Base-by-base conservation (phyloP, 2,888 invertebrate genomes). In the Tubulanus polymorphus region DNA sequence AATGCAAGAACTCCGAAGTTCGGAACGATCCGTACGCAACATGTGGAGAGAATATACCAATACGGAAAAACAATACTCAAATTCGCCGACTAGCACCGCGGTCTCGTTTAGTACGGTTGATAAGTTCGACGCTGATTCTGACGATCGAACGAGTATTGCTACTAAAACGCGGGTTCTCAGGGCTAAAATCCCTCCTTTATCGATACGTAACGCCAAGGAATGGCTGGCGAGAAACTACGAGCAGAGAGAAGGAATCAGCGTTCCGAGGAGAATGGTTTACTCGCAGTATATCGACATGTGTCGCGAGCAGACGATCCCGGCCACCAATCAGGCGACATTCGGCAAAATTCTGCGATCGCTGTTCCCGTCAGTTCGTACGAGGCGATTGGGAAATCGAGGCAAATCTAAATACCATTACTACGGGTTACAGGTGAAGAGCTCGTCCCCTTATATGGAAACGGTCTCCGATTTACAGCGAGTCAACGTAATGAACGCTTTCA, bases 321-420 rank as follows among this genome's bases (percentile, higher is more conserved):
- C 60, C 1, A 54, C 59, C 55, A 62, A 61, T 48, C 58, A 62
- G 18, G 60, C 60, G 12, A 53, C 54, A 2, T 61, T 62, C 35
- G 62, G 62, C 6, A 62, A 62, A 27, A 51, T 62, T 23, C 48
- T 62, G 26, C 29, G 60, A 10, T 35, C 51, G n/a, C 55, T 59
- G 37, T 62, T 62, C 32, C 53, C 55, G 0, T 49, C 52, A n/a
- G 52, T 62, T 18, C 56, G 54, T 35, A 61, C 62, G 1, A 23
- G 62, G 12, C 30, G 62, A 30, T 54, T 62, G 3, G 62, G 62
- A 28, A 61, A 41, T 15, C 18, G 41, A 41, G 41, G 41, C 6
- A 18, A 41, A 41, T 41, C 41, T 8, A 41, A 41, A 54, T 62
- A 62, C 51, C 62, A 62, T 45, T 62, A 62, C 23, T 53, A 62